phyloP scores from a whole-genome alignment of 2,113 vertebrate species.

The Bos indicus region DNA sequence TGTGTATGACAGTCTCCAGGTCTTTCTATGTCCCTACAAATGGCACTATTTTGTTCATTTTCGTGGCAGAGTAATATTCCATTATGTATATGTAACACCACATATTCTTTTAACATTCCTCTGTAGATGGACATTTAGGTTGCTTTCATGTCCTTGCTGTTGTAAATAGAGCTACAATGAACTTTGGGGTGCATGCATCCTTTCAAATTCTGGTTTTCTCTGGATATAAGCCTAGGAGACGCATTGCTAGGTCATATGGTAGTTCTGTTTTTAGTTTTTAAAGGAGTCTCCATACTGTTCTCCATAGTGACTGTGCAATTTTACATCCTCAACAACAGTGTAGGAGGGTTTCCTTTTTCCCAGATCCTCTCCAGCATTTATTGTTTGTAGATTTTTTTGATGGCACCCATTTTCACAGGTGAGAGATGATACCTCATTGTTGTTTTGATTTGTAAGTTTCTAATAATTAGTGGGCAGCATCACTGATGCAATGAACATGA shows the following conservation, averaged over 20 bases:
- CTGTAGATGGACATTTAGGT: not conserved
- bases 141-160: not conserved
- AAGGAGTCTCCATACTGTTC: not conserved
- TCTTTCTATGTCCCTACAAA: not conserved
- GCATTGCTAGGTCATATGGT: not conserved
- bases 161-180: not conserved
- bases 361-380: not conserved
- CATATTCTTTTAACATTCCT: not conserved
- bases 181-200: not conserved
- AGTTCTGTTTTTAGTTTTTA: not conserved
- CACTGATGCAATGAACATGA: not conserved
- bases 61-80: not conserved
- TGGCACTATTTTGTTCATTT: not conserved
- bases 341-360: not conserved
- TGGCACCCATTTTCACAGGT: not conserved
- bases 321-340: not conserved
- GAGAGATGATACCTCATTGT: not conserved
- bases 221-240: not conserved
- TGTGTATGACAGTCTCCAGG: not conserved
- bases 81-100: not conserved
- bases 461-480: not conserved
- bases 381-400: not conserved
- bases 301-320: not conserved
- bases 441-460: not conserved
- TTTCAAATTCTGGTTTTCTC: not conserved